These are phyloP conservation scores for Phataginus tricuspis DNA, from an alignment of 2,797 vertebrate species.

Conservation along the genomic window DNA sequence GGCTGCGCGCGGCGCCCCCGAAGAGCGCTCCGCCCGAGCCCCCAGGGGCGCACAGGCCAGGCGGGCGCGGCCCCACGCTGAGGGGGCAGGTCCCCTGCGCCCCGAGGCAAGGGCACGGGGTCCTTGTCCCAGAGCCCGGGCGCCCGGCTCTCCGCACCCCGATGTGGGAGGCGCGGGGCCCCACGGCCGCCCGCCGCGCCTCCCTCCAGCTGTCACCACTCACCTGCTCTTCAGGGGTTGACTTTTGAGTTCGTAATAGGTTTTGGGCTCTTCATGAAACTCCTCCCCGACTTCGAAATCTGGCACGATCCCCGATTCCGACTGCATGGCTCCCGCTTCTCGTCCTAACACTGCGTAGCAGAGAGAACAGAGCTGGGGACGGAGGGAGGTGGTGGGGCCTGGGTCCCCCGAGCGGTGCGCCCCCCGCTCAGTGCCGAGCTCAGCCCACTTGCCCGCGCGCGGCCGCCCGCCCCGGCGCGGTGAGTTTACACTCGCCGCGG, in stretches of 20 bases:
- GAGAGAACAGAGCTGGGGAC: not conserved
- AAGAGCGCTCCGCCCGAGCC: not conserved
- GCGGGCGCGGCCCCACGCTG: not conserved
- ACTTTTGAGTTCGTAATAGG: constrained; percentile 98
- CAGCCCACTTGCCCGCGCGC: constrained; percentile 66
- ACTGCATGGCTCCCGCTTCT: constrained; percentile 90
- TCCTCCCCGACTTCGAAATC: constrained; percentile 97
- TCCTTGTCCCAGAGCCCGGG: constrained; percentile 62
- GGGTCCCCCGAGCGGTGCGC: constrained; percentile 72
- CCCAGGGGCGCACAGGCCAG: not conserved
- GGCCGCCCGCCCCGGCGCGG: constrained; percentile 59
- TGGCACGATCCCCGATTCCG: constrained; percentile 96
- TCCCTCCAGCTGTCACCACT: constrained; percentile 82
- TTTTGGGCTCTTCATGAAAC: constrained; percentile 97
- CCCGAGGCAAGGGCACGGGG: constrained; percentile 77
- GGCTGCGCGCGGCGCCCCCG: not conserved
- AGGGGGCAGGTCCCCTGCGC: constrained; percentile 41
- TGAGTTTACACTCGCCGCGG: constrained; percentile 72
- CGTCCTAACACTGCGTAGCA: not conserved
- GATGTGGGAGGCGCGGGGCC: not conserved
- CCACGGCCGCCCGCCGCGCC: not conserved
- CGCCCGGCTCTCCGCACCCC: not conserved
- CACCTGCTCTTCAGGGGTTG: constrained; percentile 97
- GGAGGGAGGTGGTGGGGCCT: constrained; percentile 19
- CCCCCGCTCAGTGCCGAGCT: constrained; percentile 76